Evolutionary conservation across 2,888 invertebrate genomes (phyloP).

Genomic region (Conomelus anceps): DNA sequence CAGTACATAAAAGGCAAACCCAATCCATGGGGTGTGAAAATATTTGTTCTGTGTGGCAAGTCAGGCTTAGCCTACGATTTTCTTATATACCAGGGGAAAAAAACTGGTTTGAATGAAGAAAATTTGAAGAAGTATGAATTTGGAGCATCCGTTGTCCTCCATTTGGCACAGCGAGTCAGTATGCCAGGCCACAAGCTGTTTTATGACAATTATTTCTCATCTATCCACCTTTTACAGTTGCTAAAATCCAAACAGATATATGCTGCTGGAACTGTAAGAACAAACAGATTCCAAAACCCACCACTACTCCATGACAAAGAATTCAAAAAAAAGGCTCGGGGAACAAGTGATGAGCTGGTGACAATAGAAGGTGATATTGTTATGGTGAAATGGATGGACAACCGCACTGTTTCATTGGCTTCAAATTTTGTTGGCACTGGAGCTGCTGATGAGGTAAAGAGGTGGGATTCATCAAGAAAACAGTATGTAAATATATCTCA

Average conservation of each 20-base stretch:
- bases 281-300: conserved; percentile 12
- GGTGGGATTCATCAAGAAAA: conserved; percentile 21
- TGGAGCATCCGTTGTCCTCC: conserved; percentile 8
- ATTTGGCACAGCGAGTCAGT: neutral
- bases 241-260: neutral
- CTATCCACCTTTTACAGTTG: neutral
- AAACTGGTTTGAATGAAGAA: neutral
- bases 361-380: conserved; percentile 8
- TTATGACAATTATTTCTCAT: conserved; percentile 21
- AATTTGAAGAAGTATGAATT: conserved; percentile 9
- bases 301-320: conserved; percentile 5
- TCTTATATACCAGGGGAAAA: conserved; percentile 25
- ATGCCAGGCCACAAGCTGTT: neutral
- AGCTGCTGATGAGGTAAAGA: conserved; percentile 15
- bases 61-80: conserved; percentile 32
- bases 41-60: conserved; percentile 30
- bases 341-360: conserved; percentile 16
- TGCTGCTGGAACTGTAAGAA: neutral
- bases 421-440: conserved; percentile 26
- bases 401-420: conserved; percentile 18
- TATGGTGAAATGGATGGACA: conserved; percentile 24
- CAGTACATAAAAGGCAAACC: conserved; percentile 34
- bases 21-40: conserved; percentile 31
- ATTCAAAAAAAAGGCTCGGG: conserved; percentile 17
- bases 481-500: conserved; percentile 7